Percentiles rank a stretch among this genome's conserved stretches.
These are phyloP conservation scores for Zoanthus sansibaricus DNA, from an alignment of 92 coral and sea anemone species.

Conservation along the genomic window DNA sequence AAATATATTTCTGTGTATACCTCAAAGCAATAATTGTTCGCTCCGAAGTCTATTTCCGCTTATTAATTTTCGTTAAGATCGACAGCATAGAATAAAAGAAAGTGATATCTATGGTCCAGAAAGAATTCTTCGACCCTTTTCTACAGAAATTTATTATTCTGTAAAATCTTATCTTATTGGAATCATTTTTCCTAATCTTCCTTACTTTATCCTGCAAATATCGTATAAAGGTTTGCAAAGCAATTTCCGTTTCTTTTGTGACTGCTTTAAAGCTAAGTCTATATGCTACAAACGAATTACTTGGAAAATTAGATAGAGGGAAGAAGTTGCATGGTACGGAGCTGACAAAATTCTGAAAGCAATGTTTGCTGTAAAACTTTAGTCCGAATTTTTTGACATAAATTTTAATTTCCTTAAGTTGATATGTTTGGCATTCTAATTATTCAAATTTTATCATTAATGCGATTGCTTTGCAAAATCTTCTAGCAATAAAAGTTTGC, in stretches of 20 bases:
- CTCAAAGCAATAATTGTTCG: too few relatives aligned
- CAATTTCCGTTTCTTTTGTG: background rate
- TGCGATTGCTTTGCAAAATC: slow-evolving; percentile 3
- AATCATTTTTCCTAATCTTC: background rate
- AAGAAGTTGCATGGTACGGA: slow-evolving; percentile 4
- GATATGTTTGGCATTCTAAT: slow-evolving; percentile 35
- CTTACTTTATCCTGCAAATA: background rate
- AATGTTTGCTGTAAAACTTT: slow-evolving; percentile 14
- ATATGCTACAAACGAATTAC: background rate
- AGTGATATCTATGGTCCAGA: background rate
- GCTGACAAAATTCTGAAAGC: slow-evolving; percentile 33
- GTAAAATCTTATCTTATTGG: background rate
- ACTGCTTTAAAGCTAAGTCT: background rate
- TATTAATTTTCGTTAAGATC: too few relatives aligned
- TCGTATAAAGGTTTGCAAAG: background rate
- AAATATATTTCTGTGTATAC: background rate
- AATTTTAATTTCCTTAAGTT: slow-evolving; percentile 39
- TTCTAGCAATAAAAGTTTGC: background rate
- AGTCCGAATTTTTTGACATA: background rate
- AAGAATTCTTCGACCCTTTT: background rate
- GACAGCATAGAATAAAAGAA: background rate
- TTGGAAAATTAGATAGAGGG: background rate
- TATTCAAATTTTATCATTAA: slow-evolving; percentile 30
- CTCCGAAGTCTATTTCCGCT: too few relatives aligned
- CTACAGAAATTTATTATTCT: background rate